Conservation (phyloP, 2,888 invertebrate species). For the Steinernema carpocapsae region DNA sequence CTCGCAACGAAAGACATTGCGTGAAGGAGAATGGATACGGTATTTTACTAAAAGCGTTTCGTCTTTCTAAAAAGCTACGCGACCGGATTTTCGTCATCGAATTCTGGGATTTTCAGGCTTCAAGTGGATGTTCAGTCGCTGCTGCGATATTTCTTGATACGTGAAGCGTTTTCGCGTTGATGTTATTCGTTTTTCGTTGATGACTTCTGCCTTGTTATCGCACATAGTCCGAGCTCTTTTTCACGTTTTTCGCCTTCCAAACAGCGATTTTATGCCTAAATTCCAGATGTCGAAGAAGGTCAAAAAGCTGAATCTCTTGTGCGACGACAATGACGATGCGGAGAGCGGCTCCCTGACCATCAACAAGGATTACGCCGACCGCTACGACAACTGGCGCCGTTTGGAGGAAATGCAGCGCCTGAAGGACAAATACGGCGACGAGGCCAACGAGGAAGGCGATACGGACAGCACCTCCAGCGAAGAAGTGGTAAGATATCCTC, state of each 20-base stretch:
- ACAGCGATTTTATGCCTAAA: too few species aligned
- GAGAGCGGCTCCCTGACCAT: conserved; percentile 36
- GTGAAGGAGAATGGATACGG: too few species aligned
- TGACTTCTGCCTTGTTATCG: too few species aligned
- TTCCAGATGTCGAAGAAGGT: conserved; percentile 22
- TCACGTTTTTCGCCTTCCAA: too few species aligned
- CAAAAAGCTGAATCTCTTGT: conserved; percentile 4
- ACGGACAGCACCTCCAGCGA: conserved; percentile 71
- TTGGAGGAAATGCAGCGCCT: conserved; percentile 81
- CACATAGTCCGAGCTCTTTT: too few species aligned
- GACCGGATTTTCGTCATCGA: too few species aligned
- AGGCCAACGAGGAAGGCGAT: conserved; percentile 71
- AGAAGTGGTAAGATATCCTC: conserved; percentile 45
- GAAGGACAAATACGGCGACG: conserved; percentile 60
- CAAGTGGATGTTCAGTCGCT: background rate
- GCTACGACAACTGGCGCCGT: conserved; percentile 82
- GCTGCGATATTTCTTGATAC: background rate
- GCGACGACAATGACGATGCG: conserved; percentile 37
- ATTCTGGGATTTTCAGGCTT: background rate
- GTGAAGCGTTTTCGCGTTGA: background rate
- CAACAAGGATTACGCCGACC: conserved; percentile 79
- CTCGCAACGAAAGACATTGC: background rate
- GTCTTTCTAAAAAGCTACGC: too few species aligned
- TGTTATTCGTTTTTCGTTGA: background rate
- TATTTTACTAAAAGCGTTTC: too few species aligned